phyloP scores from a whole-genome alignment of 2,888 invertebrate genomes.

The Syritta pipiens region DNA sequence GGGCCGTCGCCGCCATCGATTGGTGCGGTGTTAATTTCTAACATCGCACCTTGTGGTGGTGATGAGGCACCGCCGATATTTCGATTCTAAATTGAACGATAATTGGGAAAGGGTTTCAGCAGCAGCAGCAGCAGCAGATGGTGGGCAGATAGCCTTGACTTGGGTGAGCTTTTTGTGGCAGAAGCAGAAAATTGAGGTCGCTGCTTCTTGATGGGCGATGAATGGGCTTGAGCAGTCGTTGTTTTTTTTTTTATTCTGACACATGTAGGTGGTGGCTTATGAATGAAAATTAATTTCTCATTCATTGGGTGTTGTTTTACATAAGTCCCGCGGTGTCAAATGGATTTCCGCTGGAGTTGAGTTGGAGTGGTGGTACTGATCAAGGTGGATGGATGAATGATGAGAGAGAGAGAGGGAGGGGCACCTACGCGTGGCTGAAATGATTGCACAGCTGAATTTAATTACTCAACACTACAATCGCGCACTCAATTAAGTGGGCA shows the following conservation, averaged over 20 bases:
- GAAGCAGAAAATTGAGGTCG: constrained; percentile 57
- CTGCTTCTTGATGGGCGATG: constrained; percentile 38
- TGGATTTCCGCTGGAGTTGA: constrained; percentile 52
- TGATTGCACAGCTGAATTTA: constrained; percentile 26
- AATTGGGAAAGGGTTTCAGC: constrained; percentile 49
- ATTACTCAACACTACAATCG: constrained; percentile 25
- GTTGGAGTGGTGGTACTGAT: background rate
- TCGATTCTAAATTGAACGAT: constrained; percentile 44
- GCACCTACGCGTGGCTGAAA: constrained; percentile 38
- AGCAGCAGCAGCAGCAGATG: too few relatives aligned
- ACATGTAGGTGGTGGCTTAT: constrained; percentile 54
- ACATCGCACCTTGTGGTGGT: constrained; percentile 37
- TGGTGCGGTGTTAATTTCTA: constrained; percentile 23
- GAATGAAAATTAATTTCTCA: constrained; percentile 57
- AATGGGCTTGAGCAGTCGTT: constrained; percentile 26
- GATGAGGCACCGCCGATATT: constrained; percentile 3
- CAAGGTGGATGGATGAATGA: constrained; percentile 23
- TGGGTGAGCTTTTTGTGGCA: background rate
- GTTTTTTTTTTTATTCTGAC: background rate
- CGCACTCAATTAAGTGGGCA: constrained; percentile 21
- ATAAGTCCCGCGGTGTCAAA: constrained; percentile 60
- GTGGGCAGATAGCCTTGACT: constrained; percentile 42
- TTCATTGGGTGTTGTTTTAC: constrained; percentile 45
- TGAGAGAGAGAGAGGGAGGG: constrained; percentile 16
- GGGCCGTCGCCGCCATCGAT: background rate